A percentile compares a stretch with the other conserved stretches of the same genome.
phyloP scores from a whole-genome alignment of 2,888 invertebrate species.

The Pharmacophagus antenor region DNA sequence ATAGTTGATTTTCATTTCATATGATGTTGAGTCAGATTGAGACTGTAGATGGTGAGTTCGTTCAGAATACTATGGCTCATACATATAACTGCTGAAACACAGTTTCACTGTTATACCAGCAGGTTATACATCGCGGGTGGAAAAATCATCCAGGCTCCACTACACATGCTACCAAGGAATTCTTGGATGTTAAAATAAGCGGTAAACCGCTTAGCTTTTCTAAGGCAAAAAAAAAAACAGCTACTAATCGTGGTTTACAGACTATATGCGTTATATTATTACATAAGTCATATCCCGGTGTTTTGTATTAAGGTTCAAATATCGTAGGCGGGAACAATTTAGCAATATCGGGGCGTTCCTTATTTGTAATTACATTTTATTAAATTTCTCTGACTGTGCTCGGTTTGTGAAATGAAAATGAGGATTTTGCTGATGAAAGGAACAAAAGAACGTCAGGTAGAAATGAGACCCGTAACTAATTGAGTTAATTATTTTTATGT shows the following conservation, averaged over 20 bases:
- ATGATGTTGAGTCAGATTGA: too few species aligned
- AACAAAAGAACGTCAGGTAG: conserved; percentile 12
- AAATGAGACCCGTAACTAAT: conserved; percentile 12
- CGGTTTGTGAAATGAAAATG: conserved; percentile 22
- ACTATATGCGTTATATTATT: neutral
- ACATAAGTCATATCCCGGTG: neutral
- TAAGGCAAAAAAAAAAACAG: too few species aligned
- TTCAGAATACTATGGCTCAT: too few species aligned
- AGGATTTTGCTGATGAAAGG: conserved; percentile 17
- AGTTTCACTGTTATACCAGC: too few species aligned
- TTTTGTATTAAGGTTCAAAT: conserved; percentile 14
- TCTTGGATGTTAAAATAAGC: too few species aligned
- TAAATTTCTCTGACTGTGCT: conserved; percentile 20
- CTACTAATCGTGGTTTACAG: neutral
- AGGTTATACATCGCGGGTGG: too few species aligned
- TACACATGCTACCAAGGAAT: too few species aligned
- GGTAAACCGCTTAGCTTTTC: neutral
- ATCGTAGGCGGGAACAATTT: conserved; percentile 10
- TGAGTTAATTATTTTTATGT: conserved; percentile 15
- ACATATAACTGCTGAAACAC: too few species aligned
- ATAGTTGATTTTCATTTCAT: too few species aligned
- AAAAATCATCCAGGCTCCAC: too few species aligned
- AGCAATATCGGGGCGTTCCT: conserved; percentile 11
- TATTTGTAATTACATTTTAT: conserved; percentile 23
- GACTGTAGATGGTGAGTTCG: too few species aligned